Conservation (phyloP, 2,113 vertebrate species). For the Ranitomeya variabilis region DNA sequence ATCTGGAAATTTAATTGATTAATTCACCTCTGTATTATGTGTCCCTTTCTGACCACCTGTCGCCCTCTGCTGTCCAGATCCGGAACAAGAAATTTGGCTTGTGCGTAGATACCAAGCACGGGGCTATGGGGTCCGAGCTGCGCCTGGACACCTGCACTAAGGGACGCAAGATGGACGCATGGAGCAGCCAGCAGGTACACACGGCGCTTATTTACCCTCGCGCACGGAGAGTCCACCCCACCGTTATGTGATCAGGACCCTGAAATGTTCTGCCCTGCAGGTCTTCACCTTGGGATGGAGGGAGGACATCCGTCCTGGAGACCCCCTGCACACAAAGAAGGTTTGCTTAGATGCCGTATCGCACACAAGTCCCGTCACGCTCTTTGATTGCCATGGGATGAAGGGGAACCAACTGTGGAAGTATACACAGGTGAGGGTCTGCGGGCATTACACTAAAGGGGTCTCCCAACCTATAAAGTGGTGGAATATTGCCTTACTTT, state of each 20-base stretch:
- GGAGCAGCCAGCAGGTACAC: slow-evolving; percentile 89
- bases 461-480: too few species aligned
- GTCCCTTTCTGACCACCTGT: neutral
- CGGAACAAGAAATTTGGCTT: slow-evolving; percentile 80
- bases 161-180: slow-evolving; percentile 80
- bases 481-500: too few species aligned
- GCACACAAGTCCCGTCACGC: slow-evolving; percentile 87
- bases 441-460: too few species aligned
- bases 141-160: slow-evolving; percentile 87
- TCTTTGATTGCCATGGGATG: slow-evolving; percentile 97
- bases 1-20: too few species aligned
- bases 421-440: slow-evolving; percentile 82
- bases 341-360: slow-evolving; percentile 94
- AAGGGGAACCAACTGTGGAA: slow-evolving; percentile 97
- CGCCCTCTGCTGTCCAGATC: slow-evolving; percentile 72
- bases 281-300: slow-evolving; percentile 96
- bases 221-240: neutral
- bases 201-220: neutral
- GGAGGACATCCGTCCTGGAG: slow-evolving; percentile 91
- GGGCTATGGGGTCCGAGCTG: slow-evolving; percentile 83
- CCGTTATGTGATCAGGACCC: neutral
- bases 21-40: neutral
- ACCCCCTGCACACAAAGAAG: slow-evolving; percentile 93
- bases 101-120: slow-evolving; percentile 89
- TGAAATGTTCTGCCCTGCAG: slow-evolving; percentile 69